Conservation (phyloP, 2,888 invertebrate genomes). For the Craniophora ligustri region DNA sequence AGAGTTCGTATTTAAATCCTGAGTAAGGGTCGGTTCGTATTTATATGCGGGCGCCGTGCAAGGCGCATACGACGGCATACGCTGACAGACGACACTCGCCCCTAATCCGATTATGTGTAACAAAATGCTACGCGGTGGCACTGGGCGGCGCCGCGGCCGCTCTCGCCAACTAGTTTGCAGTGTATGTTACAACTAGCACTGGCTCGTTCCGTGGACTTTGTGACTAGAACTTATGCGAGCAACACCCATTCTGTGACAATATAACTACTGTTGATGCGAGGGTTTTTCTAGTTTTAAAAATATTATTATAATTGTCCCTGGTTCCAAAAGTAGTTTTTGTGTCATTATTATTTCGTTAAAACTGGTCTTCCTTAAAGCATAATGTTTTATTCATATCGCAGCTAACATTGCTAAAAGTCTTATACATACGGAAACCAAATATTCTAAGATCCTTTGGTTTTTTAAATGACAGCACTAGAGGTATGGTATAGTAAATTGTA, state of each 20-base stretch:
- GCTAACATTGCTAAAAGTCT: too few relatives aligned
- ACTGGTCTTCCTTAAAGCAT: too few relatives aligned
- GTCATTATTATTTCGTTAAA: too few relatives aligned
- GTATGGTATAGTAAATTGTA: too few relatives aligned
- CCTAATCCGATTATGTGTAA: slow-evolving; percentile 85
- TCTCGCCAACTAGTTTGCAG: slow-evolving; percentile 62
- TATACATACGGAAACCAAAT: too few relatives aligned
- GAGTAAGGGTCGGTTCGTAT: slow-evolving; percentile 69
- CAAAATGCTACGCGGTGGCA: slow-evolving; percentile 81
- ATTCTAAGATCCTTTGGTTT: too few relatives aligned
- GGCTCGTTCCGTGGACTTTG: slow-evolving; percentile 52
- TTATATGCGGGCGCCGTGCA: slow-evolving; percentile 75
- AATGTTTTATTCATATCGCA: too few relatives aligned
- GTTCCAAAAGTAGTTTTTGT: too few relatives aligned
- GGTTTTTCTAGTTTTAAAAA: too few relatives aligned
- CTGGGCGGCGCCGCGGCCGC: slow-evolving; percentile 53
- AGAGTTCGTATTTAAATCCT: slow-evolving; percentile 64
- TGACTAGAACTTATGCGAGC: slow-evolving; percentile 57
- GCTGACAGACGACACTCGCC: slow-evolving; percentile 75
- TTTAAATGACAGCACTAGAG: too few relatives aligned
- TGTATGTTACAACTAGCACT: slow-evolving; percentile 61
- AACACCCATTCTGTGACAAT: slow-evolving; percentile 54
- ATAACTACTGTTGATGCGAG: too few relatives aligned
- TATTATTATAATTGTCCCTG: too few relatives aligned
- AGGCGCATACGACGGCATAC: slow-evolving; percentile 74